Percentiles rank a stretch among this genome's conserved stretches.
phyloP scores from a whole-genome alignment of 2,797 vertebrate genomes.

The Typhlichthys subterraneus region DNA sequence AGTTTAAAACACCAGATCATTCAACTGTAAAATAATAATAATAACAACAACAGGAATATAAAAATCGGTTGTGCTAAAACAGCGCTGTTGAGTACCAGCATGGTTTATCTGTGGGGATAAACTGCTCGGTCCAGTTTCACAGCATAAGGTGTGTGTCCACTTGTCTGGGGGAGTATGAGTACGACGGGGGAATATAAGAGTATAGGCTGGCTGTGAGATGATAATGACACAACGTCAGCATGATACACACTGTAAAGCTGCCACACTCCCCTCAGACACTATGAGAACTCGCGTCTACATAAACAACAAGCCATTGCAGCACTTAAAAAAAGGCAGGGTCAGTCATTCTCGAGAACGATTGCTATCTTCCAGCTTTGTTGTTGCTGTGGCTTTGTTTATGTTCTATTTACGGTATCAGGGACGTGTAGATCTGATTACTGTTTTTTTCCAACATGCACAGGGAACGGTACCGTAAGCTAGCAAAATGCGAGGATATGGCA shows the following conservation, averaged over 20 bases:
- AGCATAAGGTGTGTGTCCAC: constrained; percentile 24
- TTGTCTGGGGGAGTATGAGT: constrained; percentile 2
- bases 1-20: too few species aligned
- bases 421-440: too few species aligned
- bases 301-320: constrained; percentile 66
- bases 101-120: too few species aligned
- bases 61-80: constrained; percentile 18
- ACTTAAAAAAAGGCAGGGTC: constrained; percentile 72
- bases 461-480: too few species aligned
- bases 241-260: constrained; percentile 68
- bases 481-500: too few species aligned
- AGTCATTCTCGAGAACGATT: too few species aligned
- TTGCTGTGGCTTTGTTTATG: too few species aligned
- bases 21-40: constrained; percentile 7
- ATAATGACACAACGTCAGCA: constrained; percentile 55
- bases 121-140: too few species aligned
- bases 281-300: constrained; percentile 57
- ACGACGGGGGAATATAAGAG: background rate
- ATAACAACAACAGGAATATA: constrained; percentile 15
- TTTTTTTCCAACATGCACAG: too few species aligned
- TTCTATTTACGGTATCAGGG: too few species aligned
- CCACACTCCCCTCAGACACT: constrained; percentile 52
- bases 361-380: background rate
- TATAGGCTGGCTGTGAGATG: constrained; percentile 50
- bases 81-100: background rate